Base-by-base conservation (phyloP, 2,797 vertebrate genomes). In the Coreius guichenoti region DNA sequence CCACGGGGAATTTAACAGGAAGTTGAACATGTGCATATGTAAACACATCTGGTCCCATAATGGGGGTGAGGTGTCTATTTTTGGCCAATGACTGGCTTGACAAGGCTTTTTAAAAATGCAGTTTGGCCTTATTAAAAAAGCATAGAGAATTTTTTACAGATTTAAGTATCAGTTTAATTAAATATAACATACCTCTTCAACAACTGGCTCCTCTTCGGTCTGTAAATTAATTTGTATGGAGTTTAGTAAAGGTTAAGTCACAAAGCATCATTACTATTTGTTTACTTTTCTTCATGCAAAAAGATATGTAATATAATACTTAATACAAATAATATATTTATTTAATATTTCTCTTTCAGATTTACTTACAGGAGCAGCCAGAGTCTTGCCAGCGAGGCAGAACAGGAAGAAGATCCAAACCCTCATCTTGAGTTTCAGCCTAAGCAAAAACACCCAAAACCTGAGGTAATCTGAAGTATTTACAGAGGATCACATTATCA, bases 401-500 rank as follows among this genome's bases (percentile, higher is more conserved):
- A 99, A 91, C 87, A 98, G 90, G 92, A 99, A 98, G 92, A 98
- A 93, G n/a, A 99, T 93, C 98, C 97, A 99, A 93, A 97, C 92
- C 94, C 93, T 98, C 98, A 99, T 99, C 93, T 93, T 98, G 93
- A 93, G 93, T 92, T 91, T 93, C 92, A 94, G 92, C 86, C 93
- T 96, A 92, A 3, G 82, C 45, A 86, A 74, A 83, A 65, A 63
- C 72, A 43, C 33, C n/a, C 19, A 69, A 36, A 47, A 73, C 26
- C 17, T 31, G 2, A 58, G 31, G 54, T 77, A 58, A n/a, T 74
- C 45, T 14, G 5, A 39, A 54, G 47, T 49, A 70, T 54, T 51
- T 39, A 81, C 49, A 29, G 16, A 7, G 33, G 26, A 68, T 39
- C 65, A 63, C 56, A 21, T 76, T 8, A 54, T 75, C 31, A 13